Percentiles rank a stretch among this genome's conserved stretches.
phyloP scores from a whole-genome alignment of 2,797 vertebrate genomes.

The Miichthys miiuy region DNA sequence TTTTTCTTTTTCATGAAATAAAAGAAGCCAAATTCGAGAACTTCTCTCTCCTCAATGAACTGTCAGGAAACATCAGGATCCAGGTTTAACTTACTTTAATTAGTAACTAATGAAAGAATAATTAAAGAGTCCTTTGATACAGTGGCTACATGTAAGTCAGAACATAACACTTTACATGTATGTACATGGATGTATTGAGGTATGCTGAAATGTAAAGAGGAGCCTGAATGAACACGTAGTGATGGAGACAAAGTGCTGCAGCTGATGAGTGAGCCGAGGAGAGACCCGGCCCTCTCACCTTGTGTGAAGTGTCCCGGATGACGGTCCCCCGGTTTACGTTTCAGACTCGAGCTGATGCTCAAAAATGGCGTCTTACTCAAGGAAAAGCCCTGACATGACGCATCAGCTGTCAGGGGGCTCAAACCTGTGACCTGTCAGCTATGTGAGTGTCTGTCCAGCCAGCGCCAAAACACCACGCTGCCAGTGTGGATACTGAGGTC shows the following conservation, averaged over 20 bases:
- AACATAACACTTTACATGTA: too few species aligned
- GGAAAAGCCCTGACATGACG: conserved; percentile 26
- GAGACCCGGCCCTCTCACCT: conserved; percentile 37
- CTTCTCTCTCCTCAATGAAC: too few species aligned
- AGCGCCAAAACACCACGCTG: background rate
- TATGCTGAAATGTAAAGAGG: background rate
- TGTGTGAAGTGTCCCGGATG: conserved; percentile 34
- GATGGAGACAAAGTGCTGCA: background rate
- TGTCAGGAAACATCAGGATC: too few species aligned
- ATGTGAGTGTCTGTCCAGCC: conserved; percentile 13
- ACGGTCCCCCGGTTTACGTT: background rate
- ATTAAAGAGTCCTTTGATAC: background rate
- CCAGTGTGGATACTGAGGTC: background rate
- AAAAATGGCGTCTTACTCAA: background rate
- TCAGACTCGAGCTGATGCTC: conserved; percentile 18
- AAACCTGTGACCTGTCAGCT: conserved; percentile 47
- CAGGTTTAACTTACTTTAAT: background rate
- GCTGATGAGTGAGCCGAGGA: background rate
- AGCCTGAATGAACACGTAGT: background rate
- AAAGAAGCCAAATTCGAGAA: background rate
- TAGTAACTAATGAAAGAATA: background rate
- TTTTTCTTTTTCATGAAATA: background rate
- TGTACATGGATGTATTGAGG: background rate
- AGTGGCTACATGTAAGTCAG: background rate
- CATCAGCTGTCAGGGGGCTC: conserved; percentile 44